These are phyloP conservation scores for Gonioctena quinquepunctata DNA, from an alignment of 1,140 invertebrate genomes.

Conservation along the genomic window DNA sequence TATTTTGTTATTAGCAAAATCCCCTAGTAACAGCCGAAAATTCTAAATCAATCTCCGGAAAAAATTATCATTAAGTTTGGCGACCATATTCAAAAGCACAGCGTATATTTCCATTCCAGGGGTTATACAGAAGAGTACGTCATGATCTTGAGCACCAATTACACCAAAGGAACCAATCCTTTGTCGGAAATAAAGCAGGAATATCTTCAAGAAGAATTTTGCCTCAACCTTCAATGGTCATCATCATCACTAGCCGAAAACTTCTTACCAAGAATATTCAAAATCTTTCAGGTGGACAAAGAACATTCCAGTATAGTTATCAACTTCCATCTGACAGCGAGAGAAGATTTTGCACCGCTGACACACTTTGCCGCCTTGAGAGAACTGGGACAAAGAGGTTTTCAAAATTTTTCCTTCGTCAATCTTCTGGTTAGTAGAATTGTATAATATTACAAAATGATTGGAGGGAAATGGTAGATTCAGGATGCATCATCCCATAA, in stretches of 20 bases:
- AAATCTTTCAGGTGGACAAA: conserved; percentile 24
- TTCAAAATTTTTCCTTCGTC: background rate
- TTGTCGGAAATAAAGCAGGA: conserved; percentile 15
- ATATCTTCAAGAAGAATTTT: conserved; percentile 23
- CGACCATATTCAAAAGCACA: no score
- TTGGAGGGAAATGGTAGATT: no score
- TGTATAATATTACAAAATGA: no score
- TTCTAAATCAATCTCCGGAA: no score
- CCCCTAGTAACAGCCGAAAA: no score
- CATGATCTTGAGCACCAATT: background rate
- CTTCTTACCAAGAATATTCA: conserved; percentile 28
- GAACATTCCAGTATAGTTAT: conserved; percentile 13
- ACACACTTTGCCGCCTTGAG: background rate
- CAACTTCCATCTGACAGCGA: conserved; percentile 31
- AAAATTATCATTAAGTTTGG: no score
- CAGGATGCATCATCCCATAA: no score
- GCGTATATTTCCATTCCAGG: background rate
- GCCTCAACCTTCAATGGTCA: conserved; percentile 12
- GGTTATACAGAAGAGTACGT: conserved; percentile 21
- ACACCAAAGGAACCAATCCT: conserved; percentile 15
- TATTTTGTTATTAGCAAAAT: no score
- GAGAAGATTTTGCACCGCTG: background rate
- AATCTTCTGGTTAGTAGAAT: background rate
- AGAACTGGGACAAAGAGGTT: background rate
- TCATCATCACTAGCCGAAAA: background rate